Evolutionary conservation across 2,888 invertebrate species (phyloP).

Genomic region (Cepaea hortensis): DNA sequence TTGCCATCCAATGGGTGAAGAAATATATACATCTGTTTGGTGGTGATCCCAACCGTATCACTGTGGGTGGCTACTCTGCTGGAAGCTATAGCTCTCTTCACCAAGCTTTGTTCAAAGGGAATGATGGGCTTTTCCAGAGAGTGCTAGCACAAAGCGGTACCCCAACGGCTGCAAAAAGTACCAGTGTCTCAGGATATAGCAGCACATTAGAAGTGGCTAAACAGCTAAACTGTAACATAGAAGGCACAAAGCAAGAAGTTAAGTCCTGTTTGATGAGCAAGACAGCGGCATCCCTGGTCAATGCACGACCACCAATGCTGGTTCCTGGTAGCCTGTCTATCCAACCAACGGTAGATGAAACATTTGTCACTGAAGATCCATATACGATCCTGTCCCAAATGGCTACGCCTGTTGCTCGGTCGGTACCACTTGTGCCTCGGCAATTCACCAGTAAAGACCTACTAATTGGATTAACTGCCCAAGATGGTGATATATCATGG

Average conservation of each 20-base stretch:
- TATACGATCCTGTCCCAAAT: not conserved
- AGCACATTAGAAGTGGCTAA: constrained; percentile 8
- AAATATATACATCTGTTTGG: constrained; percentile 18
- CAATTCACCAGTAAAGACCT: constrained; percentile 19
- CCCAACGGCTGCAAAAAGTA: not conserved
- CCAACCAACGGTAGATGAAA: not conserved
- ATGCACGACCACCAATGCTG: not conserved
- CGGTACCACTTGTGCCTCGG: not conserved
- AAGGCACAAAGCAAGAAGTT: not conserved
- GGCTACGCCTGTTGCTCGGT: not conserved
- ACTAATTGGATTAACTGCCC: not conserved
- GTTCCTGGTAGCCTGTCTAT: constrained; percentile 3
- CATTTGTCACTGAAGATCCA: constrained; percentile 6
- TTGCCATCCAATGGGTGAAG: constrained; percentile 26
- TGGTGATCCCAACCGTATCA: constrained; percentile 36
- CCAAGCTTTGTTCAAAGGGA: constrained; percentile 18
- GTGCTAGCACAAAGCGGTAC: constrained; percentile 34
- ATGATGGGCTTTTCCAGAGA: constrained; percentile 21
- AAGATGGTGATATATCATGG: constrained; percentile 32
- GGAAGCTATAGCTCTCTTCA: constrained; percentile 29
- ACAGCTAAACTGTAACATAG: not conserved
- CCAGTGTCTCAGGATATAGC: not conserved
- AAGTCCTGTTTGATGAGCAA: constrained; percentile 14
- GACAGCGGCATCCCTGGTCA: not conserved
- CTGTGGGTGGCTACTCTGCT: constrained; percentile 28